Evolutionary conservation across 2,797 vertebrate species (phyloP).

Genomic region (Pteropus rufus): DNA sequence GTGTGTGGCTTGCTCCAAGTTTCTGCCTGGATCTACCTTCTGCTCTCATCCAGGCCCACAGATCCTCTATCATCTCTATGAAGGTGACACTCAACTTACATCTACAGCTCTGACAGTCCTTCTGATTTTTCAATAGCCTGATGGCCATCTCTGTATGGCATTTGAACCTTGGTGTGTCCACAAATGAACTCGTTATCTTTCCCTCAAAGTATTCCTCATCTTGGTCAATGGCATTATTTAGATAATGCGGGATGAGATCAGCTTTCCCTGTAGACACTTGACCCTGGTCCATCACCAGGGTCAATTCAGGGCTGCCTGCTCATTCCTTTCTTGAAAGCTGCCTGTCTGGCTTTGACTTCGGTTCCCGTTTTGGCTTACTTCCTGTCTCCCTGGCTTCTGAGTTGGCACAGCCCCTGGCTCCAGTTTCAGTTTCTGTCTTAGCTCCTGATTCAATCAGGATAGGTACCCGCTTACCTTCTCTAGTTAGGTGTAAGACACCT

Average conservation of each 20-base stretch:
- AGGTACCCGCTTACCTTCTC: not conserved
- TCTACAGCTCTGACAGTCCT: not conserved
- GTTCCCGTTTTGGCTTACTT: not conserved
- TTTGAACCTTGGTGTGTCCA: not conserved
- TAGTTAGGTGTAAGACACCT: not conserved
- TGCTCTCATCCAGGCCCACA: too few species aligned
- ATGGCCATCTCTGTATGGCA: not conserved
- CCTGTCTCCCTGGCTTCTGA: not conserved
- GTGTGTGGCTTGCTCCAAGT: not conserved
- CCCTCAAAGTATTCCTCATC: not conserved
- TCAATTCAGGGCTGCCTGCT: not conserved
- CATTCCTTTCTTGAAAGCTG: not conserved
- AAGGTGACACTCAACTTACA: not conserved
- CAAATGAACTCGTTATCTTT: not conserved
- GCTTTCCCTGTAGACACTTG: not conserved
- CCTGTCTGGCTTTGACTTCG: not conserved
- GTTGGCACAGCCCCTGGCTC: not conserved
- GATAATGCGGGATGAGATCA: not conserved
- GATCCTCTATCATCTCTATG: not conserved
- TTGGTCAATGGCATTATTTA: not conserved
- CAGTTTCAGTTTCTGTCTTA: not conserved
- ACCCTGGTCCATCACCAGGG: not conserved
- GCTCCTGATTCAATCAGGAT: not conserved
- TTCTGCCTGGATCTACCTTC: not conserved
- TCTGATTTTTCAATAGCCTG: not conserved